Percentiles rank a stretch among this genome's conserved stretches.
phyloP scores from a whole-genome alignment of 2,888 invertebrate genomes.

The Drosophila emarginata region DNA sequence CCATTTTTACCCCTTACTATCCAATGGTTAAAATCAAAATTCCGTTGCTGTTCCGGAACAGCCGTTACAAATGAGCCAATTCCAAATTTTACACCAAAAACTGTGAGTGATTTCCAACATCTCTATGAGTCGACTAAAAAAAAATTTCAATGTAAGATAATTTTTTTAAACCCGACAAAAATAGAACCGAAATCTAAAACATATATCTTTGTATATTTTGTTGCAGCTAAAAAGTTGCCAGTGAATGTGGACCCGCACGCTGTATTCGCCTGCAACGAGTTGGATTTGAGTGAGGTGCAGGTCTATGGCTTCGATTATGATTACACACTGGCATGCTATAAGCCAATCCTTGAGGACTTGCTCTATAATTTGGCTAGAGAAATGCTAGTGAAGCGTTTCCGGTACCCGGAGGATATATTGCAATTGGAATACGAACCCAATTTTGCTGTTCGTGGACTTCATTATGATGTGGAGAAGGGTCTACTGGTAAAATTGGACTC shows the following conservation, averaged over 20 bases:
- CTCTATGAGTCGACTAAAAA: conserved; percentile 87
- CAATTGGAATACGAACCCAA: conserved; percentile 93
- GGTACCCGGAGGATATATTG: conserved; percentile 94
- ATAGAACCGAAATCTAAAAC: conserved; percentile 19
- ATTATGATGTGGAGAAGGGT: conserved; percentile 98
- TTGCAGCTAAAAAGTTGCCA: conserved; percentile 92
- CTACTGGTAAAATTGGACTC: conserved; percentile 96
- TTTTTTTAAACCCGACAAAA: not conserved
- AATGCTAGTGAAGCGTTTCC: conserved; percentile 92
- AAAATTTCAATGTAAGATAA: conserved; percentile 88
- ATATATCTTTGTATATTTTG: conserved; percentile 14
- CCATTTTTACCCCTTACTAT: conserved; percentile 3
- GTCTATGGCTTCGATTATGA: conserved; percentile 99
- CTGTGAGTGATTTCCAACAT: conserved; percentile 82
- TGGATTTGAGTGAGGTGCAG: conserved; percentile 94
- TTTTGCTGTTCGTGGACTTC: conserved; percentile 98
- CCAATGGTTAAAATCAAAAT: conserved; percentile 1
- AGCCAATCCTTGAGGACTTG: conserved; percentile 92
- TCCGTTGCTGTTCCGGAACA: conserved; percentile 17
- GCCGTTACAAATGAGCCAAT: conserved; percentile 40
- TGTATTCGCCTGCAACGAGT: conserved; percentile 98
- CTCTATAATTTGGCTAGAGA: conserved; percentile 95
- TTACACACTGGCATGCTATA: conserved; percentile 98
- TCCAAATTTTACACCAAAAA: conserved; percentile 41
- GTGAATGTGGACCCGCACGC: conserved; percentile 93